These are phyloP conservation scores for Cantharis rustica DNA, from an alignment of 2,888 invertebrate species.

Conservation along the genomic window DNA sequence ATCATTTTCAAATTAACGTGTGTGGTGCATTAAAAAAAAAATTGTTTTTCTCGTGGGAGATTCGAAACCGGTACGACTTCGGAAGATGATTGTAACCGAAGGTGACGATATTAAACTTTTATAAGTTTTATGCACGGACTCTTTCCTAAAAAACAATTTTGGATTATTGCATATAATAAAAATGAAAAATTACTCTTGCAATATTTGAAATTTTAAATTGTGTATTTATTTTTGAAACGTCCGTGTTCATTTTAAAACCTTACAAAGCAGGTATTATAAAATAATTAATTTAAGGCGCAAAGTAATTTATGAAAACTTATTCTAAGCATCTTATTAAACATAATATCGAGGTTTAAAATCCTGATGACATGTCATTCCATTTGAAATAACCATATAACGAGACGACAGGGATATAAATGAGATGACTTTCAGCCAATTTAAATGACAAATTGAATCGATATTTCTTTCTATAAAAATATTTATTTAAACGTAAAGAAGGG, in stretches of 20 bases:
- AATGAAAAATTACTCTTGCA: background rate
- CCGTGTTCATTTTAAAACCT: background rate
- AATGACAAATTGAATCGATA: conserved; percentile 58
- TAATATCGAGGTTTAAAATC: conserved; percentile 51
- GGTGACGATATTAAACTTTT: background rate
- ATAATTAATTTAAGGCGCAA: conserved; percentile 27
- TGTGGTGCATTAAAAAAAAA: background rate
- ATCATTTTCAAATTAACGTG: background rate
- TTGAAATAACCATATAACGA: conserved; percentile 56
- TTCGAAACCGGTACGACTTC: background rate
- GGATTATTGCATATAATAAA: background rate
- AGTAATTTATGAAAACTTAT: conserved; percentile 42
- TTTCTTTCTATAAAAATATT: conserved; percentile 59
- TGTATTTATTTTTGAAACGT: background rate
- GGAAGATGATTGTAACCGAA: background rate
- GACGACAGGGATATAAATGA: conserved; percentile 57
- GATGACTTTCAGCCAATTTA: conserved; percentile 57
- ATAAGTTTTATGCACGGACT: background rate
- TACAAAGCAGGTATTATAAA: background rate
- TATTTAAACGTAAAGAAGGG: conserved; percentile 48
- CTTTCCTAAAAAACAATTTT: background rate
- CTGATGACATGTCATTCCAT: conserved; percentile 52
- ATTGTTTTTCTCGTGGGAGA: background rate
- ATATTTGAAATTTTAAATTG: background rate
- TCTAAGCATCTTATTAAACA: conserved; percentile 49